Evolutionary conservation across 2,113 vertebrate genomes (phyloP).

Genomic region (Phainopepla nitens): DNA sequence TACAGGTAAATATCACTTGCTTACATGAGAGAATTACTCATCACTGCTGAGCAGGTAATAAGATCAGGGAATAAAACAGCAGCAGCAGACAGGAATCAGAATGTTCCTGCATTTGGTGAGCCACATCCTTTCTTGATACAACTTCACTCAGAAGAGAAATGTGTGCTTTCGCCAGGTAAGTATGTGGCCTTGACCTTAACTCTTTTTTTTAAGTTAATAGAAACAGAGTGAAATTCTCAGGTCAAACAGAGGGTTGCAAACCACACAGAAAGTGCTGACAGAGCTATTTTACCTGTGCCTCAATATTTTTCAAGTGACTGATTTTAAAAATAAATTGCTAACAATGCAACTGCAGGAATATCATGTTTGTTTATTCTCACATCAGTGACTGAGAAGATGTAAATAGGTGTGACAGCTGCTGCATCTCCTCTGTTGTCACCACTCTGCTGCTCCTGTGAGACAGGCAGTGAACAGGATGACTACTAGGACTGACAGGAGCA

Average conservation of each 20-base stretch:
- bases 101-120: neutral
- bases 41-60: neutral
- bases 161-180: neutral
- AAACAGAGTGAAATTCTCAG: neutral
- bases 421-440: neutral
- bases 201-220: neutral
- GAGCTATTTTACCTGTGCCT: neutral
- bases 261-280: neutral
- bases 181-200: neutral
- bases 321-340: constrained; percentile 30
- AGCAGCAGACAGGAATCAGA: neutral
- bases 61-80: neutral
- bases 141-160: neutral
- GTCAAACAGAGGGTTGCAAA: neutral
- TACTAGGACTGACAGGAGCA: constrained; percentile 8
- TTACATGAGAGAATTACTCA: neutral
- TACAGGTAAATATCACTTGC: neutral
- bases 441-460: neutral
- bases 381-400: neutral
- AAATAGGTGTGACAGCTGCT: constrained; percentile 40
- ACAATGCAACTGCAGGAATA: neutral
- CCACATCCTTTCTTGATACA: neutral
- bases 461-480: neutral
- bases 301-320: neutral
- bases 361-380: neutral